Base-by-base conservation (phyloP, 2,113 vertebrate species). In the Mionectes macconnelli region DNA sequence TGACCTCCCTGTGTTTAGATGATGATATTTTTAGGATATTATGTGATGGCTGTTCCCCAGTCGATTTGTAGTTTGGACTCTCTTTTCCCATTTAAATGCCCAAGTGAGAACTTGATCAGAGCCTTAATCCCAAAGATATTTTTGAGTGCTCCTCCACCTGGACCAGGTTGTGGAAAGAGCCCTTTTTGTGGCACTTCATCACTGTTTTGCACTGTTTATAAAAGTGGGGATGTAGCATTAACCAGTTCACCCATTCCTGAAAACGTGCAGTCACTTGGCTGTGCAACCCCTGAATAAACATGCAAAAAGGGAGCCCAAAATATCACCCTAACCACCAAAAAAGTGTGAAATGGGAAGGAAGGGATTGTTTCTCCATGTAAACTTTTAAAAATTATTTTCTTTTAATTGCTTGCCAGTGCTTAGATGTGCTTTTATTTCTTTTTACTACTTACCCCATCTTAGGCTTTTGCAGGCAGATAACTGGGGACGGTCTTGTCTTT, bases 1-100 rank as follows among this genome's bases (percentile, higher is more conserved):
- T 88, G 94, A 91, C 94, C 94, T 96, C 93, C 84, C 80, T 84
- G 60, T 89, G 70, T 92, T 94, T 88, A 81, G 73, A 72, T 90
- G 50, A 22, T 78, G 52, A 49, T 93, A 95, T 96, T 95, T 96
- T 96, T 96, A 90, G 95, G 37, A 16, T 55, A 75, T 86, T 90
- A 4, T 11, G 15, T 88, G 73, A 74, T 84, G 52, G 52, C 49
- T 94, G 82, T 78, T 93, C 84, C 85, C 84, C 56, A 93, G 56
- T 80, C 0, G 27, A 64, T 90, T 67, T 85, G 80, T 78, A 66
- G 40, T 57, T 74, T 90, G 93, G 78, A 67, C 37, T 81, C 56
- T 55, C 40, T 84, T 69, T 70, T 30, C 7, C 28, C 31, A 11
- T 64, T 53, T 50, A 91, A 94, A 82, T 42, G 25, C 15, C 62